phyloP scores from a whole-genome alignment of 2,113 vertebrate species.

The Sapayoa aenigma region DNA sequence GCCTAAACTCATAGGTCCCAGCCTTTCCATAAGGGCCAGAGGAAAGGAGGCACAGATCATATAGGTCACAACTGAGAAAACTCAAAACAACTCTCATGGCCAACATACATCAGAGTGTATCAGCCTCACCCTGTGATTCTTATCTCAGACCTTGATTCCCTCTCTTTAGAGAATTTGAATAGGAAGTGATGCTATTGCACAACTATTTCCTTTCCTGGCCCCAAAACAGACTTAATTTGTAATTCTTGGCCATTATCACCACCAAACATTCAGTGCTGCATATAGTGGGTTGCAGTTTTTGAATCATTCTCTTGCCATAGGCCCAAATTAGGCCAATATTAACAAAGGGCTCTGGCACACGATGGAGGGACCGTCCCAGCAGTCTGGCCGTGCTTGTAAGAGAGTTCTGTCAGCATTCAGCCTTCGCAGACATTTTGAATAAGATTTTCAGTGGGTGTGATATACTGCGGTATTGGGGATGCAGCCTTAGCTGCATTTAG shows the following conservation, averaged over 20 bases:
- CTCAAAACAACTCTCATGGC: background rate
- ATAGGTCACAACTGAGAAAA: background rate
- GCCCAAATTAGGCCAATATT: background rate
- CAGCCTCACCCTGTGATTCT: background rate
- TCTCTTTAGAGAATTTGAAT: background rate
- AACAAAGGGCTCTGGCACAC: background rate
- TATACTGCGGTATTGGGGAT: background rate
- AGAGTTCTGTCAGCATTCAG: background rate
- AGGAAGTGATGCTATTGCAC: slow-evolving; percentile 32
- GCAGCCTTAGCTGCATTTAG: background rate
- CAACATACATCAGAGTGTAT: background rate
- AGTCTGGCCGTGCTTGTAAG: background rate
- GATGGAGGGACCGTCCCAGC: background rate
- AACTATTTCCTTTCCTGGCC: slow-evolving; percentile 45
- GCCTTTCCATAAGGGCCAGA: background rate
- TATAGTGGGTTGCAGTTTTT: background rate
- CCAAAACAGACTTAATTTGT: slow-evolving; percentile 7
- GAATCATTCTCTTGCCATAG: background rate
- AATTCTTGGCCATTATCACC: slow-evolving; percentile 37
- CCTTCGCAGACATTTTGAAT: background rate
- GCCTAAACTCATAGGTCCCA: background rate
- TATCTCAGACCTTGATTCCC: background rate
- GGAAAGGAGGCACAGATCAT: background rate
- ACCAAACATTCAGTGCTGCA: background rate
- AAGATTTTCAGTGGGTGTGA: background rate